Evolutionary conservation across 1,140 invertebrate genomes (phyloP), one percentile per base, ranked within the genome.

Genomic region (Drosophila triauraria): DNA sequence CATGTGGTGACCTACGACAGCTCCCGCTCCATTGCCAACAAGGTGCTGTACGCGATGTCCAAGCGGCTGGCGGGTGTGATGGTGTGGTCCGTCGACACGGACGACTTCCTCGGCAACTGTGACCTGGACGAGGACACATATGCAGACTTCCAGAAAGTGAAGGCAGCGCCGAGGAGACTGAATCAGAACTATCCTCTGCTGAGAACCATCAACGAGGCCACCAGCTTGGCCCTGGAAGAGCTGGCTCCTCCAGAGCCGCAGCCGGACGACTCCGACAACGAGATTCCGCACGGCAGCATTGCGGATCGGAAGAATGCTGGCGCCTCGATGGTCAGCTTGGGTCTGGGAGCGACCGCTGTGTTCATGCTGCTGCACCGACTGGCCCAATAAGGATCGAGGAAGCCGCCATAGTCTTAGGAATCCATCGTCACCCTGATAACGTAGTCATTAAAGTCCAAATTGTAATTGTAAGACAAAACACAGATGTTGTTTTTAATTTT

Each of bases 21-120:
- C 81, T 88, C 93, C 4, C 93, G 91, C 40, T 95, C 95, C 30
- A 94, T 96, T 43, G 93, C 91, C 30, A 92, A 94, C 32, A 96
- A 96, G 93, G 94, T 96, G 80, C 94, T 94, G 82, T 94, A 94
- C 75, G 95, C 95, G 2, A 94, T 95, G 69, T 93, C 94, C 59
- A 95, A 95, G 71, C 94, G 94, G 17, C 82, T 97, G 9, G 96
- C 95, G 0, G 97, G 97, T n/a, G 94, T 96, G 1, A 97, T 97
- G 96, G 94, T 97, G 3, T 97, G 97, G 97, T 96, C 96, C 47
- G 95, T 96, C 43, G 96, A 97, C 78, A 96, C 95, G 0, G 96
- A 97, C 70, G 96, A 97, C 85, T 97, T 97, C 82, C 93, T 93
- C 2, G 96, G 96, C 0, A 93, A 94, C 32, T 97, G 96, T 78